A percentile compares a stretch with the other conserved stretches of the same genome.
These are phyloP conservation scores for Hyperoodon ampullatus DNA, from an alignment of 2,113 vertebrate genomes.

Conservation along the genomic window DNA sequence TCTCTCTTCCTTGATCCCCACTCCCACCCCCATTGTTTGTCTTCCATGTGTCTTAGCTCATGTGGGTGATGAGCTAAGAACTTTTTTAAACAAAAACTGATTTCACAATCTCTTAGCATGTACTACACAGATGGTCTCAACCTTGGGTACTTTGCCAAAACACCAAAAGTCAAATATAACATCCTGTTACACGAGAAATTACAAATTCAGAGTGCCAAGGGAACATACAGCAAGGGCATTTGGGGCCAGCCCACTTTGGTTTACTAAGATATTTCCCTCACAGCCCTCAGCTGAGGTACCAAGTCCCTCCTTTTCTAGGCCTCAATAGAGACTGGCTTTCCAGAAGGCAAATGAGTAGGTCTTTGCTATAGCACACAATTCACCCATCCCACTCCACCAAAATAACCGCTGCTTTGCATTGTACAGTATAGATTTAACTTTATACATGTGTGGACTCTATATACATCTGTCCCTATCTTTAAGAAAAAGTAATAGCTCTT, in stretches of 20 bases:
- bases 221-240: background rate
- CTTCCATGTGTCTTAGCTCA: background rate
- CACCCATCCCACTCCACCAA: background rate
- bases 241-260: background rate
- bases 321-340: background rate
- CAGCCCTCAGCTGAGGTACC: background rate
- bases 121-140: conserved; percentile 38
- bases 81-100: conserved; percentile 10
- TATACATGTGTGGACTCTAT: background rate
- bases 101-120: conserved; percentile 43
- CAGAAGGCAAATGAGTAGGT: background rate
- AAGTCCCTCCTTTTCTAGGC: background rate
- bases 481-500: no score
- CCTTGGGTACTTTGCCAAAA: conserved; percentile 44
- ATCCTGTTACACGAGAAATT: conserved; percentile 21
- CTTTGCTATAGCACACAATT: background rate
- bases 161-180: conserved; percentile 49
- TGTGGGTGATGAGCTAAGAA: background rate
- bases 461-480: background rate
- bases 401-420: background rate
- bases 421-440: background rate
- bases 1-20: background rate
- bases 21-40: background rate
- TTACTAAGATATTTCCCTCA: background rate
- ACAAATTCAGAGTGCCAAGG: background rate